Base-by-base conservation (phyloP, 2,797 vertebrate genomes). In the Peromyscus eremicus region DNA sequence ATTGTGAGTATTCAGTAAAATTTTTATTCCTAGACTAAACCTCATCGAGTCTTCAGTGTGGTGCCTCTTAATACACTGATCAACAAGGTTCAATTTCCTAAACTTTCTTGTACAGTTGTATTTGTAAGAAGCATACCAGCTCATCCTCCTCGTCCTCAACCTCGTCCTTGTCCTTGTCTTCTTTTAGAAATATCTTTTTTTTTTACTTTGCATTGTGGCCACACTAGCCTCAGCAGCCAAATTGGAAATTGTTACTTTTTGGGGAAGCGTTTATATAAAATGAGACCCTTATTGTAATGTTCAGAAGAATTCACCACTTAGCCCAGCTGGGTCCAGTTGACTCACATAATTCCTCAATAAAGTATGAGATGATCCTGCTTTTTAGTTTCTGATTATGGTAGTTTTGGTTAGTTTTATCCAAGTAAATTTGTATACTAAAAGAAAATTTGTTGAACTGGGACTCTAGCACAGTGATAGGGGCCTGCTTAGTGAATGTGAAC, bases 1-100 rank as follows among this genome's bases (percentile, higher is more conserved):
- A 57, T 70, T 89, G 85, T 86, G 19, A 92, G 76, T 77, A 52
- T 86, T 79, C 68, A 87, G 60, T 62, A 92, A 91, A 64, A 7
- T 1, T 71, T 95, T 71, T 40, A 79, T 40, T 95, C 57, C 70
- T 90, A 49, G 6, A n/a, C 86, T 64, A 87, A 92, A 92, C 1
- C 19, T 37, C 13, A 89, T 55, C 11, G 1, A 17, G 37, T 83
- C 57, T 43, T 27, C 2, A 62, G 62, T 68, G 34, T 83, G 80
- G 43, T 37, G 79, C 27, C n/a, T 70, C 85, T 92, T 89, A 85
- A 73, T 85, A 68, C 5, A 64, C 0, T 23, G 66, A n/a, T 93
- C 68, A 95, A n/a, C 62, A 92, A 52, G 29, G 71, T 46, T 66
- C 40, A 84, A 19, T 86, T 62, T 90, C 16, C 34, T n/a, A 19